A percentile compares a stretch with the other conserved stretches of the same genome.
phyloP scores from a whole-genome alignment of 2,113 vertebrate genomes.

The Papio anubis region DNA sequence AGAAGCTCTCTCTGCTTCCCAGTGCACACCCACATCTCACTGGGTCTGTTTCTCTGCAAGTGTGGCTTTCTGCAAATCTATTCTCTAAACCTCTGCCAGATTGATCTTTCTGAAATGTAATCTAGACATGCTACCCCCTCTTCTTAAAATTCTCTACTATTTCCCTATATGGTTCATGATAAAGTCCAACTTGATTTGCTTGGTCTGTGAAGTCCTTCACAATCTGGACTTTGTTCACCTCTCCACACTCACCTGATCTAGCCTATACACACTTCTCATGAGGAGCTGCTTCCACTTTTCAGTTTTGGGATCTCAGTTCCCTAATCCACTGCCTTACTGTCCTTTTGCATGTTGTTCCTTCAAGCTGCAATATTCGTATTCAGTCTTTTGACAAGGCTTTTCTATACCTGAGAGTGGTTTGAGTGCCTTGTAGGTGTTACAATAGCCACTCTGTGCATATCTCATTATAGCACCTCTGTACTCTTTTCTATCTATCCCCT shows the following conservation, averaged over 20 bases:
- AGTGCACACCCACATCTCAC: rapidly evolving
- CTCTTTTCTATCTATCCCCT: not conserved
- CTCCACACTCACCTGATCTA: not conserved
- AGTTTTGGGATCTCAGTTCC: not conserved
- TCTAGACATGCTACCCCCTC: not conserved
- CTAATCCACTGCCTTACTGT: not conserved
- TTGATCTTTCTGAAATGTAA: not conserved
- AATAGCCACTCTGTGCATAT: not conserved
- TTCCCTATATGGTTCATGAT: not conserved
- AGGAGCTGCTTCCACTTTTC: not conserved
- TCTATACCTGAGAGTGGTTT: not conserved
- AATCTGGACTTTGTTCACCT: not conserved
- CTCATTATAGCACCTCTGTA: not conserved
- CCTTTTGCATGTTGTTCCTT: not conserved
- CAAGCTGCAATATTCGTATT: not conserved
- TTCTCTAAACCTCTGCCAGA: not conserved
- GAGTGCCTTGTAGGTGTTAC: not conserved
- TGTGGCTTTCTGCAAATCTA: not conserved
- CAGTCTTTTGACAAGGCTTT: not conserved
- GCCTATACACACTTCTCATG: not conserved
- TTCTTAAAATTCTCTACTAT: not conserved
- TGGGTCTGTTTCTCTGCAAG: not conserved
- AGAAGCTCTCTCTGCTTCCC: rapidly evolving
- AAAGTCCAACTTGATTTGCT: not conserved
- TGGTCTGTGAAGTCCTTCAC: not conserved